Base-by-base conservation (phyloP, 2,888 invertebrate species). In the Lapara coniferarum region DNA sequence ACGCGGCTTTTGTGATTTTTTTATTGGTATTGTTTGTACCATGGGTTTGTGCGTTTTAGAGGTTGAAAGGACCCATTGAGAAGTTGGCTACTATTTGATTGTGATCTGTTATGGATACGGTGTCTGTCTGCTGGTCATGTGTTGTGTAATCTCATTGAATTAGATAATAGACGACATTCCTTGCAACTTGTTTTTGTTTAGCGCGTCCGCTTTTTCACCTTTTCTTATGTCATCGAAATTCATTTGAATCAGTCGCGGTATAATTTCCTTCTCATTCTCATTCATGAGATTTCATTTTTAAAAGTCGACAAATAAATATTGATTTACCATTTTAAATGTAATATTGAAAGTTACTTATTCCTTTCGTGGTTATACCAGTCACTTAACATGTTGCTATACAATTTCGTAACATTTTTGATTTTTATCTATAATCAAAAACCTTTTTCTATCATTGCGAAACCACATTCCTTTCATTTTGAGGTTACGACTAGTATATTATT, bases 31-130 rank as follows among this genome's bases (percentile, higher is more conserved):
- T 89, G 85, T 86, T 85, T 86, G 77, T 78, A 77, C 67, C 71
- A 66, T 73, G 81, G 86, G 86, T 88, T 85, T 89, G 80, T 88
- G 86, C 87, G 88, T 84, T 91, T 89, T 86, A 88, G 86, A 80
- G 85, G 84, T 88, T 85, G 81, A 89, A 90, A 89, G 84, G 87
- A 79, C 81, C 84, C 84, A 87, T 89, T 87, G 81, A 84, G 77
- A 75, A 78, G 78, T 74, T 71, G 76, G 84, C 85, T 84, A 86
- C 86, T 82, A 81, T 83, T 85, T 85, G 78, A 85, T 85, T 85
- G 81, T 86, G 78, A 89, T 90, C 81, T 82, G 88, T 82, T 84
- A 83, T 76, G 81, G 88, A 89, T 89, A 87, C 71, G 76, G 77
- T 81, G 84, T 82, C 80, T 80, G 71, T 77, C 56, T 57, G 74